These are phyloP conservation scores for Crossocerus cetratus DNA, from an alignment of 2,888 invertebrate genomes.

Conservation along the genomic window DNA sequence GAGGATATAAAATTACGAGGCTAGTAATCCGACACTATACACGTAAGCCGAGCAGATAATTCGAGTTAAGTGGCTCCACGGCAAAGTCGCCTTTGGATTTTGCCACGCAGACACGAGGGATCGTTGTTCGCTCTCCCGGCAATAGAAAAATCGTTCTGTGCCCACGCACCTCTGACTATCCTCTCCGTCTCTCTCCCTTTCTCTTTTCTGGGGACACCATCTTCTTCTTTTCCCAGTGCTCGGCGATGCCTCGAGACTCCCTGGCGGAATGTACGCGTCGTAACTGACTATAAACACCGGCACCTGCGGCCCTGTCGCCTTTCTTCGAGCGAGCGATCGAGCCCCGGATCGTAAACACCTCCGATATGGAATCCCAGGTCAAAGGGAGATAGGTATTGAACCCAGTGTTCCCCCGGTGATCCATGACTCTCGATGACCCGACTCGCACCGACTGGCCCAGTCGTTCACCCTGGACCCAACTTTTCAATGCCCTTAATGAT, in stretches of 20 bases:
- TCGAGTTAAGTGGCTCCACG: slow-evolving; percentile 58
- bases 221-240: not conserved
- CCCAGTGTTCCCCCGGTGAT: not conserved
- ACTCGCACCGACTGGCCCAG: no score
- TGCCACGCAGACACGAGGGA: slow-evolving; percentile 17
- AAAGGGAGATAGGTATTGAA: not conserved
- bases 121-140: slow-evolving; percentile 16
- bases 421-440: not conserved
- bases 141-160: slow-evolving; percentile 31
- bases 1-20: slow-evolving; percentile 64
- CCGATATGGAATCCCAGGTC: not conserved
- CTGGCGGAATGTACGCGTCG: slow-evolving; percentile 42
- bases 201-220: not conserved
- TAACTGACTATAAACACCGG: slow-evolving; percentile 51
- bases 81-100: slow-evolving; percentile 35
- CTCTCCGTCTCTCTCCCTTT: slow-evolving; percentile 5
- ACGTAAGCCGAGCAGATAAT: slow-evolving; percentile 66
- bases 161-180: slow-evolving; percentile 16
- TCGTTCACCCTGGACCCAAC: no score
- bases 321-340: slow-evolving; percentile 16
- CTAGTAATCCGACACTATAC: slow-evolving; percentile 60
- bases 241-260: not conserved
- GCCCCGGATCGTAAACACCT: slow-evolving; percentile 21
- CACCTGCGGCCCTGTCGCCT: slow-evolving; percentile 49
- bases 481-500: slow-evolving; percentile 18